Base-by-base conservation (phyloP, 2,113 vertebrate genomes). In the Cacatua alba region DNA sequence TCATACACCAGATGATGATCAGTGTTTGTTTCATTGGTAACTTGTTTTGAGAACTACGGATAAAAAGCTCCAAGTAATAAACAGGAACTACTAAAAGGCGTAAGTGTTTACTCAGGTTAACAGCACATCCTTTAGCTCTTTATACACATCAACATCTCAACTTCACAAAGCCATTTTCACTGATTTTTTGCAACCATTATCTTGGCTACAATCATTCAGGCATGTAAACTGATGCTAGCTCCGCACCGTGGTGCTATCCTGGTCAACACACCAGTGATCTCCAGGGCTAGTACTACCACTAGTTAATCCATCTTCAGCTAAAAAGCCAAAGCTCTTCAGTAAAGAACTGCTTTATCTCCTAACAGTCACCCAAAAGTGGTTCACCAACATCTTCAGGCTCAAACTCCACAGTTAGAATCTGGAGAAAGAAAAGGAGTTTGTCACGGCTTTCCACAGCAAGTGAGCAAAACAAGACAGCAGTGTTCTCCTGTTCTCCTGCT, bases 221-320 rank as follows among this genome's bases (percentile, higher is more conserved):
- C 33, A 7, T 0, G 0, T 17, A 41, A 57, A 57, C 43, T n/a
- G 23, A 28, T 29, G 2, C 0, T 35, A 3, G 28, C 60, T 43
- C 53, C 59, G 23, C n/a, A 25, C n/a, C 43, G 5, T 5, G 7
- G 39, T 39, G 71, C n/a, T 39, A 7, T 28, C 59, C 35, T 53
- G 35, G 31, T 25, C n/a, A 78, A 43, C 72, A 39, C 31, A 52
- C 0, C 3, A 51, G 41, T 71, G 37, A 33, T 33, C 46, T 49
- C 51, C 68, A 52, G 28, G 55, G 39, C 37, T 35, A 44, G 14
- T 69, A 18, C 6, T 26, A 17, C 37, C 2, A 0, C 3, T 43
- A 72, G n/a, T 29, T 41, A 17, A 51, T 63, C 35, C 51, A 48
- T 5, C 46, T 48, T 31, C n/a, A 37, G 39, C 39, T 26, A 18